Conservation (phyloP, 2,888 invertebrate species). For the Heliconius ismenius region DNA sequence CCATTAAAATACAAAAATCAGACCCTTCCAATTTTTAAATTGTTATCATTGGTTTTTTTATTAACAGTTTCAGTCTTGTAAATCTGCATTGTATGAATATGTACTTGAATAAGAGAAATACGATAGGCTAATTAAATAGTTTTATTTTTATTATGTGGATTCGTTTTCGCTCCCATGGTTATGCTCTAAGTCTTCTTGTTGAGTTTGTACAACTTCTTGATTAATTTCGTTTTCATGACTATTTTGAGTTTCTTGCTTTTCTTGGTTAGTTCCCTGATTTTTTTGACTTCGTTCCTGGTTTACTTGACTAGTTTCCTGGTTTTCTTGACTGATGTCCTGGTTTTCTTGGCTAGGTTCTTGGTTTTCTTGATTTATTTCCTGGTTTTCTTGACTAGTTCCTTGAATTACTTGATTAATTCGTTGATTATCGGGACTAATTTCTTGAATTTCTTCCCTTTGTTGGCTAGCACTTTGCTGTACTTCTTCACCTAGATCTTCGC, state of each 20-base stretch:
- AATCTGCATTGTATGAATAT: background rate
- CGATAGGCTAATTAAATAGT: background rate
- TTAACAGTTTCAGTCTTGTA: background rate
- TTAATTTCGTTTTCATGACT: slow-evolving; percentile 25
- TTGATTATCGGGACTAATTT: slow-evolving; percentile 31
- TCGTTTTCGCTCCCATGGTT: background rate
- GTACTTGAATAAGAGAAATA: background rate
- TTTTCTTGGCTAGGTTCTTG: slow-evolving; percentile 30
- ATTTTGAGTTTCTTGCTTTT: slow-evolving; percentile 22
- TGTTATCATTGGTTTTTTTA: background rate
- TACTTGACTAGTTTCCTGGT: slow-evolving; percentile 4
- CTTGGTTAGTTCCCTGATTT: slow-evolving; percentile 28
- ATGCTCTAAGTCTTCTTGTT: background rate
- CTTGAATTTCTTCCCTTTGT: slow-evolving; percentile 35
- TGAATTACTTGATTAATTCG: slow-evolving; percentile 35
- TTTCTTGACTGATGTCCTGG: slow-evolving; percentile 39
- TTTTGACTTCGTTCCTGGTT: slow-evolving; percentile 29
- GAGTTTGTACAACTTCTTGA: slow-evolving; percentile 37
- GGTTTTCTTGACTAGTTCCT: slow-evolving; percentile 36
- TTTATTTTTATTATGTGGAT: background rate
- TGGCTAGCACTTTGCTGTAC: background rate
- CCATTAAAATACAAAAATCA: background rate
- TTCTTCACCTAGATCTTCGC: background rate
- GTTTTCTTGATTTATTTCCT: background rate
- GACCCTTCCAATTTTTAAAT: background rate